A percentile compares a stretch with the other conserved stretches of the same genome.
These are phyloP conservation scores for Phyllopteryx taeniolatus DNA, from an alignment of 2,113 vertebrate species.

Conservation along the genomic window DNA sequence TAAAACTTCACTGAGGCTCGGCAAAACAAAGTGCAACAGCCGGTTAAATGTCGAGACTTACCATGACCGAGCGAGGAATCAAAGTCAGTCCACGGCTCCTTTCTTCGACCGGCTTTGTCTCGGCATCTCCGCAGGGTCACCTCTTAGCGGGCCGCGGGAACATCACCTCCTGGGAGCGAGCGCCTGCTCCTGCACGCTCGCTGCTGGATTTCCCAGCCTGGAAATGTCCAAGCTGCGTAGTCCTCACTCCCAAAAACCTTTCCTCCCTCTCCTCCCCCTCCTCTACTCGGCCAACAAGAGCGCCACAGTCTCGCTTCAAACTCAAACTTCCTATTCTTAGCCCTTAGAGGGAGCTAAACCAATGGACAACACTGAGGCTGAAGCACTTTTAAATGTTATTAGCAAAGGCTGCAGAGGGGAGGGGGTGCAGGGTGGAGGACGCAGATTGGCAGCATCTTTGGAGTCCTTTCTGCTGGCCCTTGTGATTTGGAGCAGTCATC, in stretches of 20 bases:
- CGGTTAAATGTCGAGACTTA: slow-evolving; percentile 32
- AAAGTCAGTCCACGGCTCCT: slow-evolving; percentile 53
- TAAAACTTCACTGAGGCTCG: not conserved
- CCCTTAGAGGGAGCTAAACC: slow-evolving; percentile 40
- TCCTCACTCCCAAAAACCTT: slow-evolving; percentile 39
- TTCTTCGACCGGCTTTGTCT: slow-evolving; percentile 50
- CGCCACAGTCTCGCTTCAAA: slow-evolving; percentile 52
- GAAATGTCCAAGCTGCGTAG: slow-evolving; percentile 48
- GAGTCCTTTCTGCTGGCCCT: not conserved
- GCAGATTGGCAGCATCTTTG: not conserved
- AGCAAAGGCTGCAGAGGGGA: not conserved
- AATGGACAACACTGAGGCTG: slow-evolving; percentile 45
- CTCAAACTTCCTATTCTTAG: slow-evolving; percentile 65
- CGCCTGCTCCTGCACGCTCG: slow-evolving; percentile 14
- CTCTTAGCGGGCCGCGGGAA: not conserved
- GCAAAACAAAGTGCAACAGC: not conserved
- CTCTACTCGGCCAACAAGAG: slow-evolving; percentile 55
- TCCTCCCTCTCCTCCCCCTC: not conserved
- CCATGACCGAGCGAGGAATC: slow-evolving; percentile 68
- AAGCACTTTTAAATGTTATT: not conserved
- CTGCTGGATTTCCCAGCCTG: slow-evolving; percentile 45
- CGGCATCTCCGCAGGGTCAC: slow-evolving; percentile 32
- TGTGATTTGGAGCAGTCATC: not conserved
- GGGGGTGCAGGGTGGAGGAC: not conserved
- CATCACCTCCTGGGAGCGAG: not conserved